phyloP scores from a whole-genome alignment of 35 echinoderm and acorn worm genomes.

The Ptychodera flava region DNA sequence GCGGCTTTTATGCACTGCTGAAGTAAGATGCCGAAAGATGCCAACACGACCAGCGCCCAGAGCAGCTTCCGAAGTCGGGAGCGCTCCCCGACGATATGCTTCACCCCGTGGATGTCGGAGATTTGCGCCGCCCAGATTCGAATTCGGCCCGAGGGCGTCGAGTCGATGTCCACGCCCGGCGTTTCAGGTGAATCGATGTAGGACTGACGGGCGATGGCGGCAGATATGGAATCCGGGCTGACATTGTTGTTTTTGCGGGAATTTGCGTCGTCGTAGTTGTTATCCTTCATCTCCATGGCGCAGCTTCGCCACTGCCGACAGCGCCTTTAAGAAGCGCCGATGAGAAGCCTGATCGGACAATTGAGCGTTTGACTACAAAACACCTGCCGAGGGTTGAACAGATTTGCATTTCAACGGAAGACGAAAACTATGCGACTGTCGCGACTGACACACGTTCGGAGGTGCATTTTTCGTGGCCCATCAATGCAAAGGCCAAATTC shows the following conservation, averaged over 20 bases:
- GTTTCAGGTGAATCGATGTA: no score
- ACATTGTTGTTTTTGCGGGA: neutral
- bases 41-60: neutral
- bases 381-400: neutral
- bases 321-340: neutral
- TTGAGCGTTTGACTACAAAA: neutral
- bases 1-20: constrained; percentile 15
- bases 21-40: neutral
- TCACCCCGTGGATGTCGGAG: constrained; percentile 2
- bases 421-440: neutral
- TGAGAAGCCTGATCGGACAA: neutral
- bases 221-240: neutral
- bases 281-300: neutral
- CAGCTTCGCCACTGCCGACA: neutral
- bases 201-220: neutral
- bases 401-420: neutral
- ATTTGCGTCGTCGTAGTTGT: neutral
- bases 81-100: neutral
- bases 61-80: neutral
- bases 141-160: neutral
- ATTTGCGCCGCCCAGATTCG: neutral
- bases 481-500: no score
- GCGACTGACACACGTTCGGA: neutral
- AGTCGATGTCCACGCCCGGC: neutral
- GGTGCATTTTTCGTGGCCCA: no score